These are phyloP conservation scores for Epinotia nisella DNA, from an alignment of 2,888 invertebrate genomes.

Conservation along the genomic window DNA sequence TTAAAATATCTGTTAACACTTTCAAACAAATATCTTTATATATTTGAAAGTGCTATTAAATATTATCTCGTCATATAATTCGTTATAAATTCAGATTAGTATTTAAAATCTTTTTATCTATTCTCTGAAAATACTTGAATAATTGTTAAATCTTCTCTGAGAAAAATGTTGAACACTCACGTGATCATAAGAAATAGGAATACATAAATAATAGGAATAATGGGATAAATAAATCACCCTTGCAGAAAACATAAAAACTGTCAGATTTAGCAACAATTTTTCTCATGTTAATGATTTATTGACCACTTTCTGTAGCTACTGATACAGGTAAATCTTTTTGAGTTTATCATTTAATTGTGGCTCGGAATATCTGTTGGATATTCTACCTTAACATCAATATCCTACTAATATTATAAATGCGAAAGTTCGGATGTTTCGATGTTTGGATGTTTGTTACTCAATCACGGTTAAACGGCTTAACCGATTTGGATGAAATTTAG, in stretches of 20 bases:
- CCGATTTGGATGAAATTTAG: no score
- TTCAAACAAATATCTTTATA: no score
- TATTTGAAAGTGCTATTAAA: no score
- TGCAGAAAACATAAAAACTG: conserved; percentile 32
- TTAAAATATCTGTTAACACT: no score
- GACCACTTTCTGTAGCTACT: not conserved
- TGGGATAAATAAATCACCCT: conserved; percentile 23
- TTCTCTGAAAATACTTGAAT: not conserved
- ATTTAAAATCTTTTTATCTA: not conserved
- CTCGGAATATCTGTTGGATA: not conserved
- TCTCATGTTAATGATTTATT: conserved; percentile 18
- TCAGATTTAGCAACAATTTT: conserved; percentile 15
- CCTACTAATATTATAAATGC: no score
- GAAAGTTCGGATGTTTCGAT: no score
- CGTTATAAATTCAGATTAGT: not conserved
- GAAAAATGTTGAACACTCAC: conserved; percentile 31
- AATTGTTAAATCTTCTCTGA: conserved; percentile 1
- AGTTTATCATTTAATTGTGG: not conserved
- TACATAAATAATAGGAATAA: conserved; percentile 17
- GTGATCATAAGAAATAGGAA: conserved; percentile 14
- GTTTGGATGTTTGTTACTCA: no score
- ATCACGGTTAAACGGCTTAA: no score
- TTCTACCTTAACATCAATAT: not conserved
- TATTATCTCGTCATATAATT: not conserved
- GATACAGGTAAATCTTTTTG: not conserved